Evolutionary conservation across 35 echinoderm and acorn worm species (phyloP), one percentile per base, ranked within the genome.

Genomic region (Antedon bifida): DNA sequence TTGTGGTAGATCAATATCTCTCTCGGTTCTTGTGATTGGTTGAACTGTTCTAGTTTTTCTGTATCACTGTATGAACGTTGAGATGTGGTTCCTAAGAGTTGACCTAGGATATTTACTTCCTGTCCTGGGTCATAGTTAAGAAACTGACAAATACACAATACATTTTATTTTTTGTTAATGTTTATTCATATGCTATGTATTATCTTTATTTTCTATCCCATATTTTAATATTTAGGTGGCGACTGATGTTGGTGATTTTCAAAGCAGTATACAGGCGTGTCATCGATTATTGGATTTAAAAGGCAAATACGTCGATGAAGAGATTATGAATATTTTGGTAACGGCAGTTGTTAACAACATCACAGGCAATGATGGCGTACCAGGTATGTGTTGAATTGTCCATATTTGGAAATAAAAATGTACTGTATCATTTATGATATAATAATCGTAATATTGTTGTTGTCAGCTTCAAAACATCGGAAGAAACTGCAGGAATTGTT

Each of bases 291-390:
- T 99, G 23, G 95, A 96, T 46, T 29, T 89, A 0, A 92, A 89
- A 84, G 83, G 91, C 34, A 92, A 92, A 51, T 90, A 89, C 78
- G 75, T 88, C 13, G 95, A 99, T 90, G 95, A 90, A 51, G 90
- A 91, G 8, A 78, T 93, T 30, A 55, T 99, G 16, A 80, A 75
- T 30, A 82, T 99, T 33, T 42, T 99, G 74, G 88, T 87, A 34
- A 85, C 76, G 23, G 86, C 88, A 17, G 88, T 93, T 36, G 45
- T 79, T 28, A 33, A 87, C 28, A 79, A 90, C 36, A 28, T 90
- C 4, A n/a, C 12, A 28, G 95, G 89, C 39, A 33, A 34, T 42
- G 32, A 85, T 90, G 94, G 86, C 7, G 86, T 81, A 29, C 90
- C 88, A 85, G 88, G 94, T 99, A 85, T 56, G 86, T 56, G 29